A percentile compares a stretch with the other conserved stretches of the same genome.
phyloP scores from a whole-genome alignment of 2,797 vertebrate genomes.

The Crocodylus rhombifer region DNA sequence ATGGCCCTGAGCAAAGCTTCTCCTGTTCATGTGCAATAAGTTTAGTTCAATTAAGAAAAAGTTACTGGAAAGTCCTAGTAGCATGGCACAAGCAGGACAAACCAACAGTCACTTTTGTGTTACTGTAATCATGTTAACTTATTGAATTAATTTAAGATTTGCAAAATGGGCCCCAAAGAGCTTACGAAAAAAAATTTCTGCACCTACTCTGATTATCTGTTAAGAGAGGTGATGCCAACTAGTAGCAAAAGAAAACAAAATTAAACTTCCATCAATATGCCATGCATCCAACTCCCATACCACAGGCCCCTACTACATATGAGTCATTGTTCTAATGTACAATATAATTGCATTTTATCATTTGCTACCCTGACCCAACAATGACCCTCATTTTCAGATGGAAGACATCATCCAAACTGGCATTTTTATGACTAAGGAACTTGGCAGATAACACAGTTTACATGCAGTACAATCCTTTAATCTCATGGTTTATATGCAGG shows the following conservation, averaged over 20 bases:
- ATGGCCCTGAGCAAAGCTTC: not conserved
- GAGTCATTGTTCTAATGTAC: conserved; percentile 69
- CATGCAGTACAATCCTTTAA: conserved; percentile 22
- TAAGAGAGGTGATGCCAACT: conserved; percentile 55
- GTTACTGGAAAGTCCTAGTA: not conserved
- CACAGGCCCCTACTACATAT: conserved; percentile 61
- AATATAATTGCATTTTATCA: conserved; percentile 70
- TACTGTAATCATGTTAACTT: conserved; percentile 18
- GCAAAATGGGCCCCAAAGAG: conserved; percentile 13
- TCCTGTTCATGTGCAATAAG: not conserved
- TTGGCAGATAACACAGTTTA: not conserved
- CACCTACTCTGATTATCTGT: conserved; percentile 54
- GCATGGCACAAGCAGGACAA: not conserved
- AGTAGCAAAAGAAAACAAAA: conserved; percentile 67
- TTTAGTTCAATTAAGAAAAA: not conserved
- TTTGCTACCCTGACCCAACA: conserved; percentile 65
- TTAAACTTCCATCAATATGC: conserved; percentile 62
- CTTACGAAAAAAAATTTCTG: conserved; percentile 52
- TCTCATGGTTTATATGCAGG: not conserved
- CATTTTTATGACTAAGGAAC: conserved; percentile 40
- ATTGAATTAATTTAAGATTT: conserved; percentile 27
- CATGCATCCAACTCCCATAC: conserved; percentile 65
- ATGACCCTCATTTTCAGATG: conserved; percentile 44
- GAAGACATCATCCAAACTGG: conserved; percentile 54
- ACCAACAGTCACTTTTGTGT: not conserved